Evolutionary conservation across 2,888 invertebrate genomes (phyloP).

Genomic region (Luffia ferchaultella): DNA sequence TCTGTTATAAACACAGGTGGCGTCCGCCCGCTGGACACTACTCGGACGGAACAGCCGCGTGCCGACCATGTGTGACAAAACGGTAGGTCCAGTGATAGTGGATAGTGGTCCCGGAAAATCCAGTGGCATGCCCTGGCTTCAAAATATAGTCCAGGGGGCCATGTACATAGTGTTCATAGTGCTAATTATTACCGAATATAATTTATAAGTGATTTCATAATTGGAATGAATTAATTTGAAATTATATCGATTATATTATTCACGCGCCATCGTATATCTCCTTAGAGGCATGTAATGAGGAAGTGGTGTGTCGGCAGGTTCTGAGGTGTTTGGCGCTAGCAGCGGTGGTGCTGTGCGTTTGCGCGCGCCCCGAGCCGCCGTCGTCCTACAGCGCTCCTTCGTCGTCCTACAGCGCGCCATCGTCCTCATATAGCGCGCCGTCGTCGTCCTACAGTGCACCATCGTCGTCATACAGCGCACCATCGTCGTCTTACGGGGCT

Average conservation of each 20-base stretch:
- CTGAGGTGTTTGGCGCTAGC: slow-evolving; percentile 48
- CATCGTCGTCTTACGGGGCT: slow-evolving; percentile 48
- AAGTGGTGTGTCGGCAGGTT: slow-evolving; percentile 37
- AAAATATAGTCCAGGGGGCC: background rate
- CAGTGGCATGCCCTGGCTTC: background rate
- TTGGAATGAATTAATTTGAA: no score
- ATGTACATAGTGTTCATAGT: background rate
- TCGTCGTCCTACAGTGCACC: slow-evolving; percentile 67
- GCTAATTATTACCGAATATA: no score
- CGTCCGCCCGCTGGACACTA: slow-evolving; percentile 52
- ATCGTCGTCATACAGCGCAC: slow-evolving; percentile 45
- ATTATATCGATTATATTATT: no score
- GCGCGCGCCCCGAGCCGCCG: slow-evolving; percentile 65
- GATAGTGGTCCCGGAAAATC: background rate
- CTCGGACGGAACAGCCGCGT: slow-evolving; percentile 39
- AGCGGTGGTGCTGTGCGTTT: slow-evolving; percentile 46
- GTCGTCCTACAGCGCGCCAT: slow-evolving; percentile 66
- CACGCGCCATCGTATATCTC: no score
- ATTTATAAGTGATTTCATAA: background rate
- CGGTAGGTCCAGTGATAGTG: slow-evolving; percentile 37
- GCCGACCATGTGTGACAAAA: slow-evolving; percentile 49
- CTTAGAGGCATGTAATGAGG: background rate
- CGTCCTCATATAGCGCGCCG: slow-evolving; percentile 62
- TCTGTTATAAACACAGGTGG: slow-evolving; percentile 61
- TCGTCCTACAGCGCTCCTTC: slow-evolving; percentile 63